Percentiles rank a stretch among this genome's conserved stretches.
These are phyloP conservation scores for Steinernema carpocapsae DNA, from an alignment of 2,888 invertebrate genomes.

Conservation along the genomic window DNA sequence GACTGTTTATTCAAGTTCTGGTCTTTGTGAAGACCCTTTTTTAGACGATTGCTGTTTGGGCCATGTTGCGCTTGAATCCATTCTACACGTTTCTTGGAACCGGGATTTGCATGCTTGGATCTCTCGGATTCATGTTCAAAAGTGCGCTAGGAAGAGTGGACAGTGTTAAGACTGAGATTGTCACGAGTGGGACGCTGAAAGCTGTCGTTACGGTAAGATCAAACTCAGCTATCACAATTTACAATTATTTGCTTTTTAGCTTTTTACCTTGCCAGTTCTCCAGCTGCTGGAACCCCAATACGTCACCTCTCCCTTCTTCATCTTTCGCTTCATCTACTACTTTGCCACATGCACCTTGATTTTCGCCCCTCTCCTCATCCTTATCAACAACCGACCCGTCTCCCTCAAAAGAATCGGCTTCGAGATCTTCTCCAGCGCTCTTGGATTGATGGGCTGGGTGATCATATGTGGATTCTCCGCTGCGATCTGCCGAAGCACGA, in stretches of 20 bases:
- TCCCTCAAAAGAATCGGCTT: conserved; percentile 11
- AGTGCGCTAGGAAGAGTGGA: background rate
- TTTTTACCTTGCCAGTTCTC: background rate
- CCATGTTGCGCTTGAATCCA: conserved; percentile 5
- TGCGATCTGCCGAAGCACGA: conserved; percentile 4
- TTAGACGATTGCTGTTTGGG: background rate
- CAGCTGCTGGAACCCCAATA: conserved; percentile 3
- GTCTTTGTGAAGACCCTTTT: background rate
- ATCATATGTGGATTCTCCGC: conserved; percentile 20
- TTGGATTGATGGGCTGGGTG: conserved; percentile 10
- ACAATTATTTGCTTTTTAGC: background rate
- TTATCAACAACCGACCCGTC: background rate
- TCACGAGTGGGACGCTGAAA: background rate
- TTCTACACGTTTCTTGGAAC: conserved; percentile 18
- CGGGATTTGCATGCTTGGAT: conserved; percentile 1
- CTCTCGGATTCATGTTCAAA: background rate
- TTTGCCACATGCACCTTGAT: background rate
- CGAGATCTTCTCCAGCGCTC: conserved; percentile 24
- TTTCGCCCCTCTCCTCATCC: background rate
- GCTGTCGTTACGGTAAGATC: conserved; percentile 9
- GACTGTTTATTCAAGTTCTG: background rate
- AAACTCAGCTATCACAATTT: background rate
- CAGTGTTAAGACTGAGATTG: background rate
- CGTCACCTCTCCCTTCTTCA: background rate
- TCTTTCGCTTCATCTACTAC: conserved; percentile 24